A percentile compares a stretch with the other conserved stretches of the same genome.
Conservation (phyloP, 2,888 invertebrate genomes). For the Pterostichus madidus region DNA sequence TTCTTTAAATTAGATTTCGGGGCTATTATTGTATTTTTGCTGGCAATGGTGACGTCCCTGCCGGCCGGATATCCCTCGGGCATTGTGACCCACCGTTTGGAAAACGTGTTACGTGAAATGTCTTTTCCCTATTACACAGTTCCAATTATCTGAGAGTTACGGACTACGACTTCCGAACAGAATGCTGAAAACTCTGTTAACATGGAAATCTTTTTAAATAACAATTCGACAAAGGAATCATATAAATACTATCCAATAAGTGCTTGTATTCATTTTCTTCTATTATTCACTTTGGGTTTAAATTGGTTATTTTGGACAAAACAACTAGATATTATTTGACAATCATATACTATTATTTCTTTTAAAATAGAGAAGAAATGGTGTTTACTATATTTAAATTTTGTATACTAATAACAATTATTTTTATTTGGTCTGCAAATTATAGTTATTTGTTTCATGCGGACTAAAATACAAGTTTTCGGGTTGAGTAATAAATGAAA, state of each 20-base stretch:
- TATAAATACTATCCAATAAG: constrained; percentile 3
- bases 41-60: constrained; percentile 1
- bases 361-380: no score
- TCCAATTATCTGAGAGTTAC: constrained; percentile 55
- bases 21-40: constrained; percentile 36
- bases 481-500: no score
- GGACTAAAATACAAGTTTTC: no score
- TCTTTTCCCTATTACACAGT: constrained; percentile 52
- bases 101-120: constrained; percentile 54
- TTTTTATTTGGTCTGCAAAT: no score
- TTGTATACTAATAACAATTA: no score
- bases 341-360: no score
- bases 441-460: no score
- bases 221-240: constrained; percentile 30
- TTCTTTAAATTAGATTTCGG: constrained; percentile 45
- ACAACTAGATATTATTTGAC: no score
- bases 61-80: constrained; percentile 15
- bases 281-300: neutral
- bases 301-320: no score
- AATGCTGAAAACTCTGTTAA: constrained; percentile 36
- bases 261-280: neutral
- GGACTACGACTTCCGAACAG: constrained; percentile 16
- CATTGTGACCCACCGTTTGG: constrained; percentile 46
- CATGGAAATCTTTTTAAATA: constrained; percentile 46
- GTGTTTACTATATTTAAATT: no score